phyloP scores from a whole-genome alignment of 1,140 invertebrate species.

The Leguminivora glycinivorella region DNA sequence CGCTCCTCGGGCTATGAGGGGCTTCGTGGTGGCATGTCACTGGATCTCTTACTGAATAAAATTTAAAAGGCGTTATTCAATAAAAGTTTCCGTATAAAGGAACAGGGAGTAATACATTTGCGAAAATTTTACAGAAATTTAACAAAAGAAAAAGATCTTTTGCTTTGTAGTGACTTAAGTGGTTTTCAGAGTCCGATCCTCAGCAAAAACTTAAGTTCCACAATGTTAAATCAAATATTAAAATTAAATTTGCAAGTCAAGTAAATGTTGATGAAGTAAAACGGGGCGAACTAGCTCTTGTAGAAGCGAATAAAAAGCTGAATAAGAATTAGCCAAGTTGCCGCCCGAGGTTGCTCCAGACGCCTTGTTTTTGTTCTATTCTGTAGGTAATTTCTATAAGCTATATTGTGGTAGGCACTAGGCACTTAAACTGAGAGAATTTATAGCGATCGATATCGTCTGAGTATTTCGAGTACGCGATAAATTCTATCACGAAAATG shows the following conservation, averaged over 20 bases:
- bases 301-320: slow-evolving; percentile 11
- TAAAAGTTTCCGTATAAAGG: neutral
- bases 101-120: neutral
- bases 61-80: slow-evolving; percentile 41
- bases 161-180: neutral
- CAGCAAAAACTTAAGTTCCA: neutral
- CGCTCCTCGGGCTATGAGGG: slow-evolving; percentile 52
- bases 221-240: slow-evolving; percentile 10
- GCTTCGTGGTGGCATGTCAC: slow-evolving; percentile 28
- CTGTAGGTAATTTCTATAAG: neutral
- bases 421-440: neutral
- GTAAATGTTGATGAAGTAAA: neutral
- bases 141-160: neutral
- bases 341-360: slow-evolving; percentile 12
- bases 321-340: slow-evolving; percentile 12
- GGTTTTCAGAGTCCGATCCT: neutral
- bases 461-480: slow-evolving; percentile 20
- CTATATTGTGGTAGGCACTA: neutral
- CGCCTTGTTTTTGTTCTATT: slow-evolving; percentile 23
- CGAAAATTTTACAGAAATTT: neutral
- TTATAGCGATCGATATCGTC: slow-evolving; percentile 20
- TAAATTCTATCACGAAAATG: neutral
- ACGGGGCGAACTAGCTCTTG: slow-evolving; percentile 17
- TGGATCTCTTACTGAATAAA: slow-evolving; percentile 42
- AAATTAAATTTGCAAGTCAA: slow-evolving; percentile 18